phyloP scores from a whole-genome alignment of 2,888 invertebrate genomes.

The Latrodectus hesperus region DNA sequence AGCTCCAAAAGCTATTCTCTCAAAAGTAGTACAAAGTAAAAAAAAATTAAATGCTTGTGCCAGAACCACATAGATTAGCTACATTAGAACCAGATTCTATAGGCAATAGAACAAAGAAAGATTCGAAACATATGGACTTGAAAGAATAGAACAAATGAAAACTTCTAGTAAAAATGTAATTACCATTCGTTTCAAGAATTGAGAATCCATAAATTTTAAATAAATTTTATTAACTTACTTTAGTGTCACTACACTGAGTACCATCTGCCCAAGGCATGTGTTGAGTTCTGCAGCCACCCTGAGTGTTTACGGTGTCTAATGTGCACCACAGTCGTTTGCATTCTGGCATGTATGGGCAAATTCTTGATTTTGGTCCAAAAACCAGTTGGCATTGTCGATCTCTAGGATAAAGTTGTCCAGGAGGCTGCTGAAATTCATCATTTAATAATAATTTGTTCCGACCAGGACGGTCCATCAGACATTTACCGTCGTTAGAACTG shows the following conservation, averaged over 20 bases:
- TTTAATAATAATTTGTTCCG: slow-evolving; percentile 72
- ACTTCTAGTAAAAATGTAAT: no score
- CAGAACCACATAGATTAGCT: no score
- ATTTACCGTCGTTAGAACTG: slow-evolving; percentile 83
- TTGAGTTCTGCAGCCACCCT: slow-evolving; percentile 83
- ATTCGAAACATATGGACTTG: no score
- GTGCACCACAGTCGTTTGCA: slow-evolving; percentile 88
- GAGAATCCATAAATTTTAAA: no score
- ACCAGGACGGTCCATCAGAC: slow-evolving; percentile 82
- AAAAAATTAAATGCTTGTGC: no score
- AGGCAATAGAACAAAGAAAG: no score
- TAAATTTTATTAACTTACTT: slow-evolving; percentile 71
- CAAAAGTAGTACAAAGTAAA: no score
- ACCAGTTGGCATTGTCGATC: slow-evolving; percentile 88
- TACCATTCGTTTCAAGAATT: no score
- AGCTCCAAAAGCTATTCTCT: no score
- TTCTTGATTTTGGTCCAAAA: slow-evolving; percentile 82
- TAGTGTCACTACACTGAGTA: slow-evolving; percentile 82
- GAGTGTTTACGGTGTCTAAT: slow-evolving; percentile 77
- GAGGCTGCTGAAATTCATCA: slow-evolving; percentile 73
- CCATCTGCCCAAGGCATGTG: slow-evolving; percentile 94
- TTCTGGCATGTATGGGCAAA: slow-evolving; percentile 82
- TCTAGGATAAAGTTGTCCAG: slow-evolving; percentile 85
- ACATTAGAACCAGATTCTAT: no score
- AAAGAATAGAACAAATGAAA: no score